Evolutionary conservation across 2,797 vertebrate species (phyloP), one percentile per base, ranked within the genome.

Genomic region (Taeniopygia guttata): DNA sequence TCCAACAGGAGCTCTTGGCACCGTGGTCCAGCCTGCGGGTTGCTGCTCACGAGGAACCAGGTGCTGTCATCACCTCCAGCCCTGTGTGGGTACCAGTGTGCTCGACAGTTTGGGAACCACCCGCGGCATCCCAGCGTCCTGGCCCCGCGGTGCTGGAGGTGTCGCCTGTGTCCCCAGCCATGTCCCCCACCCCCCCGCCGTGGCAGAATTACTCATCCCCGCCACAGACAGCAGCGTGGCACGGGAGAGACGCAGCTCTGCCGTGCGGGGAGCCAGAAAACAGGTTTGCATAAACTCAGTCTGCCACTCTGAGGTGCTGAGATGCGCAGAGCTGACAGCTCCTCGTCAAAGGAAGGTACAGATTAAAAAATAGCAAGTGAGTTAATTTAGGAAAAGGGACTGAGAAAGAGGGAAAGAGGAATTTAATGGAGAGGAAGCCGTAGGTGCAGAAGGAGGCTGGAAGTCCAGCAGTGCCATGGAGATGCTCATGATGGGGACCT

Each of bases 291-390:
- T 72, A 60, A 92, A 93, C 83, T 69, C 96, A 77, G 89, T 88
- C 95, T 97, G 93, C 85, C 87, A 29, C 90, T 87, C 76, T 4
- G 6, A 76, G 78, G 66, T 82, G 81, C 42, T 72, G 92, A 80
- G 91, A 86, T 40, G 75, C n/a, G 26, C 51, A 36, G 94, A 94
- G 59, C 80, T 93, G 92, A 95, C 92, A 93, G 87, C 69, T 93
- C 73, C 63, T 43, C 8, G 0, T 79, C 92, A 82, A 45, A 90
- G 43, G 69, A 91, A 92, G 70, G 92, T 84, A 79, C 55, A 66
- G 73, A 84, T 87, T 84, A 56, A 93, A 96, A 93, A 91, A 76
- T 63, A 92, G 34, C 2, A 0, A 92, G 68, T 10, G 62, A 38
- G 58, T 88, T 94, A 72, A 90, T 78, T 84, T 72, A 72, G 55